Conservation (phyloP, 2,888 invertebrate species). For the Diloba caeruleocephala region DNA sequence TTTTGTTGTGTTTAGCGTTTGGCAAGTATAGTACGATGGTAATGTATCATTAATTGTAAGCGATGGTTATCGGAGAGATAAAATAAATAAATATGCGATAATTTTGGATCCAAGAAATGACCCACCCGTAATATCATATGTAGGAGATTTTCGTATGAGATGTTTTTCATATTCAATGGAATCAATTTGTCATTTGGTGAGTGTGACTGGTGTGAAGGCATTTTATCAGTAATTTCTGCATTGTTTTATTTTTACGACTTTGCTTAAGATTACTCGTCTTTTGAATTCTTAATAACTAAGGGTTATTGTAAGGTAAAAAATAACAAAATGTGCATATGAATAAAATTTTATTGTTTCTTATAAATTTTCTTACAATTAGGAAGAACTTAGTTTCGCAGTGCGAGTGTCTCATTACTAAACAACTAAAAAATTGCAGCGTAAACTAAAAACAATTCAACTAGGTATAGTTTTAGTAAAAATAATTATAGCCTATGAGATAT, state of each 20-base stretch:
- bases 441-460: constrained; percentile 75
- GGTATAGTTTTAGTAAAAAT: constrained; percentile 80
- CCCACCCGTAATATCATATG: constrained; percentile 29
- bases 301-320: constrained; percentile 44
- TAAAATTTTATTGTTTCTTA: constrained; percentile 85
- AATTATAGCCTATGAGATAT: constrained; percentile 81
- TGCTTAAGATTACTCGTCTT: neutral
- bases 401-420: constrained; percentile 74
- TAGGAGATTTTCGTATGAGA: constrained; percentile 8
- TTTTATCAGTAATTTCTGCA: constrained; percentile 7
- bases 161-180: constrained; percentile 17
- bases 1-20: constrained; percentile 66
- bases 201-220: constrained; percentile 6
- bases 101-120: constrained; percentile 32
- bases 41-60: constrained; percentile 57
- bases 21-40: constrained; percentile 71
- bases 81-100: constrained; percentile 57
- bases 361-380: constrained; percentile 87
- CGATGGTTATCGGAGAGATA: constrained; percentile 48
- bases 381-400: constrained; percentile 84
- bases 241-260: neutral
- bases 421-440: constrained; percentile 74
- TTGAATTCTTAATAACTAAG: neutral
- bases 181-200: constrained; percentile 39
- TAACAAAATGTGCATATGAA: constrained; percentile 72